Evolutionary conservation across 1,140 invertebrate species (phyloP), one percentile per base, ranked within the genome.

Genomic region (Piezodorus guildinii): DNA sequence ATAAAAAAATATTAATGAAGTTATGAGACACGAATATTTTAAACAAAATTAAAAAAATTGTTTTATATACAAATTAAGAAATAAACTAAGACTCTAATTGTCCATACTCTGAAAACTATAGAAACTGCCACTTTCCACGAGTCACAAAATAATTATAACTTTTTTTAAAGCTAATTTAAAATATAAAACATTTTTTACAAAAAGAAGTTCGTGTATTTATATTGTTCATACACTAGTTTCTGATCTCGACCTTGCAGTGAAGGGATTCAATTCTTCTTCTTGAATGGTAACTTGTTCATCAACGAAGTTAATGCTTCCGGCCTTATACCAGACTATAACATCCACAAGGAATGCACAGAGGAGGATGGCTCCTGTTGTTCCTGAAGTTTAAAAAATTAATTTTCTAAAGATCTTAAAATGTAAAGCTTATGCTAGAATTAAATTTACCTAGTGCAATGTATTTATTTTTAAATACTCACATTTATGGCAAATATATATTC

Each of bases 291-390:
- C 69, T 67, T 80, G 76, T 43, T 83, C 83, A 62, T 85, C 82
- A 0, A 79, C 78, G 67, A 86, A 85, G 69, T 78, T 82, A 67
- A 91, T 91, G 64, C 83, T 84, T 34, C 83, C 82, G 16, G 89
- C 87, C 73, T 88, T 87, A 71, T 85, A 86, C 85, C 86, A 91
- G 6, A 92, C 88, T 21, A 90, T 77, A 60, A 89, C 70, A 72
- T 93, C 90, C 70, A 91, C 85, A 62, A 90, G 74, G 72, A 91
- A 91, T 34, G 88, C 90, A 51, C 88, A 25, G 9, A 56, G 52
- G 1, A 56, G 52, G n/a, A 92, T 83, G 45, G 81, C 80, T 49
- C 85, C 85, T 1, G 90, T 91, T 34, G 88, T 85, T 68, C 88
- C 88, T 91, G 73, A 16, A 71, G 70, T 68, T 63, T 52, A 44